phyloP scores from a whole-genome alignment of 2,797 vertebrate genomes.

The Odontamblyopus rebecca region DNA sequence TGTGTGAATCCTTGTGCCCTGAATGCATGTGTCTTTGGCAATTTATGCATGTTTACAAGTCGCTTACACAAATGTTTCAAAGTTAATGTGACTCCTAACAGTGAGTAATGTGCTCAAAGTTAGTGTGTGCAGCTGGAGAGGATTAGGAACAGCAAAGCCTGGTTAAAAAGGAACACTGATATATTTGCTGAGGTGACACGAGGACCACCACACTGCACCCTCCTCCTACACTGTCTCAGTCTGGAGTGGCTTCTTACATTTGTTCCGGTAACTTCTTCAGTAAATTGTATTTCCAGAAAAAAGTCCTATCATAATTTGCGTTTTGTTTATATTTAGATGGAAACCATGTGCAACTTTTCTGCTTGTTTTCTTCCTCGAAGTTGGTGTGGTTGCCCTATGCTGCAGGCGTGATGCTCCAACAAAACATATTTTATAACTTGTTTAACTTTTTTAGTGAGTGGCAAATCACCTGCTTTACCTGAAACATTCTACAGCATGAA shows the following conservation, averaged over 20 bases:
- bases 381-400: no score
- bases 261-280: background rate
- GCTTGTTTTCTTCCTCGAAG: no score
- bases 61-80: slow-evolving; percentile 7
- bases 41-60: background rate
- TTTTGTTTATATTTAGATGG: background rate
- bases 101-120: slow-evolving; percentile 13
- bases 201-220: slow-evolving; percentile 6
- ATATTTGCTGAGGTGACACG: slow-evolving; percentile 21
- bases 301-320: background rate
- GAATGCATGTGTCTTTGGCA: background rate
- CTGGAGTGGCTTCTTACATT: background rate
- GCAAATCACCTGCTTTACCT: no score
- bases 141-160: slow-evolving; percentile 11
- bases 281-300: background rate
- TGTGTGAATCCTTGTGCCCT: slow-evolving; percentile 7
- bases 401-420: no score
- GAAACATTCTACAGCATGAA: no score
- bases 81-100: slow-evolving; percentile 12
- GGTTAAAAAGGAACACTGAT: slow-evolving; percentile 11
- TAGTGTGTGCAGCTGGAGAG: slow-evolving; percentile 14
- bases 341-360: no score
- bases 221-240: slow-evolving; percentile 10
- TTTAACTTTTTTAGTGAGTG: no score
- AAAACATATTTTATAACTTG: no score